phyloP scores from a whole-genome alignment of 2,113 vertebrate species.

The Macquaria australasica region DNA sequence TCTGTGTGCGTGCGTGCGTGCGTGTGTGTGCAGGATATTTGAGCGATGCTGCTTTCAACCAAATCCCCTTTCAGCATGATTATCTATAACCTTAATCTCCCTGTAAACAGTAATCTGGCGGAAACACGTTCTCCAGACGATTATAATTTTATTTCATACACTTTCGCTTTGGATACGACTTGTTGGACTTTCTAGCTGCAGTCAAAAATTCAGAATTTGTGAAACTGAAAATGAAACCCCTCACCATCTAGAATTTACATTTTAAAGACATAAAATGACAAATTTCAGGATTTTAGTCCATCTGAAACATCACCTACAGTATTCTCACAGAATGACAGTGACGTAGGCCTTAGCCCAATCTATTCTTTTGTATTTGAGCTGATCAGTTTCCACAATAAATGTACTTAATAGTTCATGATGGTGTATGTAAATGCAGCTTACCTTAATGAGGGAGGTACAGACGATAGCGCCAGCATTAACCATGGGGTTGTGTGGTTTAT shows the following conservation, averaged over 20 bases:
- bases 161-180: constrained; percentile 1
- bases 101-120: constrained; percentile 51
- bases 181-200: background rate
- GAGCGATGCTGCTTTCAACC: constrained; percentile 40
- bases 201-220: background rate
- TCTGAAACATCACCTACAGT: background rate
- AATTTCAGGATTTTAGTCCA: background rate
- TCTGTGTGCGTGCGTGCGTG: background rate
- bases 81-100: constrained; percentile 76
- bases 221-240: background rate
- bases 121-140: constrained; percentile 30
- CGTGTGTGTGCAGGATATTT: background rate
- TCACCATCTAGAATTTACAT: background rate
- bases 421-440: constrained; percentile 72
- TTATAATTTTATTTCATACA: constrained; percentile 31
- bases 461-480: constrained; percentile 99
- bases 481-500: constrained; percentile 99
- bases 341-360: background rate
- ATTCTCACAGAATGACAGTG: background rate
- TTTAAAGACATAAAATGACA: too few species aligned
- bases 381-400: background rate
- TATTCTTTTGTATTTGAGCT: background rate
- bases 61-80: constrained; percentile 76
- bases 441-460: constrained; percentile 98
- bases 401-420: background rate